Evolutionary conservation across 64 coral and sea anemone genomes (phyloP).

Genomic region (Pachyseris speciosa): DNA sequence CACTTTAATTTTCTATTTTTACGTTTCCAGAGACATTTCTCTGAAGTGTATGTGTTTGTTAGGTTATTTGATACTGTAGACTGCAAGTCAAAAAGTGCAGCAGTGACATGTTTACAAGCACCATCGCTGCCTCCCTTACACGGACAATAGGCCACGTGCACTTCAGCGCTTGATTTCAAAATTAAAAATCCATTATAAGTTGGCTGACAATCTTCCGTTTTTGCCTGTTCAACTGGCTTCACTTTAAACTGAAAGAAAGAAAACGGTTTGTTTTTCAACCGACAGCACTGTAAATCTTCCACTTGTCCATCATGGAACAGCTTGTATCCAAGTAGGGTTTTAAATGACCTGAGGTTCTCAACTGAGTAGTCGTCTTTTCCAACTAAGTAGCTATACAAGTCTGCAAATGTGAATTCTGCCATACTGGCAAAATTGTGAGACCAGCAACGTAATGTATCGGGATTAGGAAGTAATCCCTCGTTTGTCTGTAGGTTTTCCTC

Average conservation of each 20-base stretch:
- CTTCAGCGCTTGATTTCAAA: slow-evolving; percentile 64
- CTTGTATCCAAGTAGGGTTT: slow-evolving; percentile 63
- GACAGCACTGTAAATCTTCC: slow-evolving; percentile 61
- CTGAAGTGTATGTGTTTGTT: slow-evolving; percentile 57
- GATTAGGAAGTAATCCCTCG: slow-evolving; percentile 49
- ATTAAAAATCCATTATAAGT: no score
- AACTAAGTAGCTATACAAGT: no score
- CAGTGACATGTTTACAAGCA: slow-evolving; percentile 61
- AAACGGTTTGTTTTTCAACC: no score
- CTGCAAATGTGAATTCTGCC: no score
- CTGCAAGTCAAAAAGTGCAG: slow-evolving; percentile 62
- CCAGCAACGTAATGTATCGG: slow-evolving; percentile 42
- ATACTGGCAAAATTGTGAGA: no score
- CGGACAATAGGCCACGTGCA: slow-evolving; percentile 65
- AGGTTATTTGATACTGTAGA: slow-evolving; percentile 68
- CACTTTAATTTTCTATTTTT: slow-evolving; percentile 64
- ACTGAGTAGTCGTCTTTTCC: no score
- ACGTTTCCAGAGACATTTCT: slow-evolving; percentile 66
- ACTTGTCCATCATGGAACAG: slow-evolving; percentile 62
- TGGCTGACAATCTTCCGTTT: no score
- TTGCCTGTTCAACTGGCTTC: no score
- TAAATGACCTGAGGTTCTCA: slow-evolving; percentile 54
- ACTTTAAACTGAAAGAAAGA: no score
- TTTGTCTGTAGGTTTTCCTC: no score
- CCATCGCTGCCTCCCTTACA: slow-evolving; percentile 76